Conservation (phyloP, 2,888 invertebrate species). For the Unio pictorum region DNA sequence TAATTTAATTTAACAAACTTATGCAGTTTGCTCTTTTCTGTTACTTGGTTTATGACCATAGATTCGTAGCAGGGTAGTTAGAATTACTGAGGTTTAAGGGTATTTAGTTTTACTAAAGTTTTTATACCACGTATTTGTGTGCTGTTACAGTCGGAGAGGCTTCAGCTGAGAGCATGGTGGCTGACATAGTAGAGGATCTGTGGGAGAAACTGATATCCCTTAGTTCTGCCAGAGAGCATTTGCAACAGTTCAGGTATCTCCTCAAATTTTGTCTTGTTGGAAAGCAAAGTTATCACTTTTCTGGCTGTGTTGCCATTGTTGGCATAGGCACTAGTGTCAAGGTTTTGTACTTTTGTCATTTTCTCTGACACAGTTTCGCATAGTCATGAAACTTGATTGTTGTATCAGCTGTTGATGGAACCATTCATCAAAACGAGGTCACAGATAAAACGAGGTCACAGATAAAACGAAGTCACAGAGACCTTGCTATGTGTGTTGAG, state of each 20-base stretch:
- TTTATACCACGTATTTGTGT: neutral
- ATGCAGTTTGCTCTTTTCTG: too few species aligned
- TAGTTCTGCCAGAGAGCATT: slow-evolving; percentile 68
- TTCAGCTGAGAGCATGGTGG: slow-evolving; percentile 44
- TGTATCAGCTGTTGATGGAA: too few species aligned
- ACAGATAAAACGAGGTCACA: too few species aligned
- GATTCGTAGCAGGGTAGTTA: neutral
- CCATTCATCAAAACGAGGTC: too few species aligned
- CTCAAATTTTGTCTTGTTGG: neutral
- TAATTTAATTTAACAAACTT: too few species aligned
- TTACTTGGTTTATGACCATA: neutral
- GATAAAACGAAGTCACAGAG: too few species aligned
- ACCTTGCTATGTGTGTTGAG: too few species aligned
- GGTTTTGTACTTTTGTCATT: too few species aligned
- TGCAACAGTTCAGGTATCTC: slow-evolving; percentile 72
- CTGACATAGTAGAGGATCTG: slow-evolving; percentile 67
- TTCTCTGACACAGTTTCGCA: too few species aligned
- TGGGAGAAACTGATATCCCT: slow-evolving; percentile 71
- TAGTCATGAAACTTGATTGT: too few species aligned
- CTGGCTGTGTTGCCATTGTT: too few species aligned
- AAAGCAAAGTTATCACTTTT: neutral
- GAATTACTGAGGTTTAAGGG: neutral
- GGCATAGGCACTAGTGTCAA: too few species aligned
- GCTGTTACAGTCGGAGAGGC: slow-evolving; percentile 43
- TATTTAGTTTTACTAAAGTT: neutral